Base-by-base conservation (phyloP, 1,140 invertebrate genomes). In the Aphaenogaster rudis region DNA sequence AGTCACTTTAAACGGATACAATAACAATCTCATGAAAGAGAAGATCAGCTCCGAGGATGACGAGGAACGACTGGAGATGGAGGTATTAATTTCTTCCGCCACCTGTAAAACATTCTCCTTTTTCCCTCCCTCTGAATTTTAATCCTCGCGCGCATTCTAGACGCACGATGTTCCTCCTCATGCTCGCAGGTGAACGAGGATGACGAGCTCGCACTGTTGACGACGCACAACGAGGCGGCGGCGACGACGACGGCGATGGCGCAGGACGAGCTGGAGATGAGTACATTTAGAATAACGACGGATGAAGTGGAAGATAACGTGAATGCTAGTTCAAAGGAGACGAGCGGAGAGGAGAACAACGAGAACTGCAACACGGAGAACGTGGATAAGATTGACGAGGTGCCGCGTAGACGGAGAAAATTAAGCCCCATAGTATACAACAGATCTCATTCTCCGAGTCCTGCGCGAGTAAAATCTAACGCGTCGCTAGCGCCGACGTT, bases 1-100 rank as follows among this genome's bases (percentile, higher is more conserved):
- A 88, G 95, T 95, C 61, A 95, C 95, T 6, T 80, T 95, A 36
- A 95, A 95, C 85, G 95, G 95, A 78, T 95, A 95, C 63, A 95
- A 95, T 69, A 94, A 94, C 79, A 94, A 95, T 80, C 76, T 91
- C 21, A 50, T 88, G 48, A 93, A 94, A 82, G 92, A 95, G 36
- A 92, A 92, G 72, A 86, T 57, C 11, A 33, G 74, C 21, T 93
- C 92, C 21, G 95, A 95, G 17, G 93, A 95, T 39, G 93, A 95
- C 36, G 94, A 95, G 39, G 94, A 94, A 78, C 91, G 85, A 48
- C 86, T 95, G 50, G 94, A 95, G 88, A 93, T 95, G 92, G 93
- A 95, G 93, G 94, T 95, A 28, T 28, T 28, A 94, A 85, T 57
- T 89, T 72, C 9, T 81, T 54, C 36, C n/a, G 13, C 2, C 13